Evolutionary conservation across 2,113 vertebrate genomes (phyloP).

Genomic region (Buteo buteo): DNA sequence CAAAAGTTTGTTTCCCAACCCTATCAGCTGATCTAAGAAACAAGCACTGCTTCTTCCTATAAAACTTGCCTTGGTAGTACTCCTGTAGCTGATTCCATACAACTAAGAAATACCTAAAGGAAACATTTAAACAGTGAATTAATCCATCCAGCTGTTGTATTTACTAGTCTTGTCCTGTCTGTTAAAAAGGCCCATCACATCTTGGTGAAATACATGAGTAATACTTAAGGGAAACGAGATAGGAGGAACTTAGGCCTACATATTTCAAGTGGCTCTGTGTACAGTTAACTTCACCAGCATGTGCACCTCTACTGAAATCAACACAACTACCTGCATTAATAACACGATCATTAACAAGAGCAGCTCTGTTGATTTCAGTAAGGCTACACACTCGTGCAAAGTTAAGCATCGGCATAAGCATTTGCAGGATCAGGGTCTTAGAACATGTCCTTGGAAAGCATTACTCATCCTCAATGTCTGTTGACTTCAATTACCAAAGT

Average conservation of each 20-base stretch:
- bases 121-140: neutral
- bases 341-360: neutral
- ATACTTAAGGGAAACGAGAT: neutral
- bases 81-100: neutral
- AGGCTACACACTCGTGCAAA: neutral
- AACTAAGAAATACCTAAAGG: neutral
- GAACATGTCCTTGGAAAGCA: slow-evolving; percentile 56
- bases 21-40: neutral
- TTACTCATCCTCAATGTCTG: slow-evolving; percentile 47
- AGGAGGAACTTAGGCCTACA: slow-evolving; percentile 24
- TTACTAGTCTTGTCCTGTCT: neutral
- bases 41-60: neutral
- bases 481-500: slow-evolving; percentile 55
- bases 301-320: neutral
- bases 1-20: slow-evolving; percentile 53
- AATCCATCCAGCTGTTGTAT: neutral
- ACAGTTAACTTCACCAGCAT: neutral
- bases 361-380: neutral
- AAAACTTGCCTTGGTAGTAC: neutral
- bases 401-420: slow-evolving; percentile 42
- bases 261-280: neutral
- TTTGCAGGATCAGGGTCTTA: slow-evolving; percentile 54
- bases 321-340: neutral
- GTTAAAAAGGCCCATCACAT: neutral
- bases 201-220: slow-evolving; percentile 3